Evolutionary conservation across 2,797 vertebrate genomes (phyloP), one percentile per base, ranked within the genome.

Genomic region (Molossus molossus): DNA sequence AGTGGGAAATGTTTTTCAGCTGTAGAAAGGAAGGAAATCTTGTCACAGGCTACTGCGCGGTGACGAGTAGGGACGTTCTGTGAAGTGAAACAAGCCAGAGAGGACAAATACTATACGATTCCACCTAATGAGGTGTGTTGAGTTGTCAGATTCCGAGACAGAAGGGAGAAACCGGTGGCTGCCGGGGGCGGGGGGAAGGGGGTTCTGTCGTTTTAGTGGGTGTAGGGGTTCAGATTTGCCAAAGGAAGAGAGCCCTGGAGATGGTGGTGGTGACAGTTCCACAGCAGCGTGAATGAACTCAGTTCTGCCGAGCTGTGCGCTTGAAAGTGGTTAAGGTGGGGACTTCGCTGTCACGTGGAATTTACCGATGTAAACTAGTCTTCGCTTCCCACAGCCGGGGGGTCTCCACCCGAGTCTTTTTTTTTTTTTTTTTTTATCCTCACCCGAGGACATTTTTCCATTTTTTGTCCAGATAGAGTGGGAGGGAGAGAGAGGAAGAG

Each of bases 141-240:
- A 91, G 18, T 23, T 27, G 87, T 65, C 29, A 50, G 20, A 79
- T 69, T 82, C 91, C 75, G 87, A 89, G 69, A 65, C 4, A 50
- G 70, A 77, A 27, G 55, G 77, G 18, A 53, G 72, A 58, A 80
- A 57, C 48, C 4, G 29, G 15, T 14, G 9, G 69, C 57, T 72
- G 23, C 21, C 27, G 20, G 50, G 20, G 60, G 14, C 37, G 5
- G 37, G 6, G 23, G 13, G 1, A 12, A 37, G 1, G 29, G 33
- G 33, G 27, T 25, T 6, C 29, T 60, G 20, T 70, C 20, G 25
- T 37, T 58, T 76, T 50, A 64, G 15, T 33, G 79, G 45, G 50
- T 48, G 8, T 3, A 6, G 80, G 64, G 27, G 58, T 91, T 93
- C 65, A 55, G 45, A 64, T 93, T 53, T 81, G 48, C 21, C 21